Percentiles rank a stretch among this genome's conserved stretches.
Evolutionary conservation across 2,797 vertebrate species (phyloP).

Genomic region (Knipowitschia caucasica): DNA sequence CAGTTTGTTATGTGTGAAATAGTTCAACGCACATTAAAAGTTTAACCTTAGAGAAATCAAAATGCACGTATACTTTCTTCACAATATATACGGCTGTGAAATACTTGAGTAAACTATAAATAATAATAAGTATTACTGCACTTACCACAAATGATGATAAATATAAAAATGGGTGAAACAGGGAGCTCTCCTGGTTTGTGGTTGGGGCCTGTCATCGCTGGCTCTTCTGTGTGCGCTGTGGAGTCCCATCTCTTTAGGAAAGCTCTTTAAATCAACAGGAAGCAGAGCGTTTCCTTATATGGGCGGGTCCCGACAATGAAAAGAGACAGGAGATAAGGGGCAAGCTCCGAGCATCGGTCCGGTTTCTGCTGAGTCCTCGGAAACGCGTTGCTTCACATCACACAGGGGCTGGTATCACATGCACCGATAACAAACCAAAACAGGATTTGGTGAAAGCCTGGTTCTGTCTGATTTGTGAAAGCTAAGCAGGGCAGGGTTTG

Average conservation of each 20-base stretch:
- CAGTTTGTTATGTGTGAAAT: neutral
- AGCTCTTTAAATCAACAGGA: constrained; percentile 78
- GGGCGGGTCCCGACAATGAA: constrained; percentile 68
- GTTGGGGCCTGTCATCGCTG: constrained; percentile 54
- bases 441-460: too few species aligned
- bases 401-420: neutral
- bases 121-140: constrained; percentile 23
- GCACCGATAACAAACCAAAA: too few species aligned
- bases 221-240: constrained; percentile 52
- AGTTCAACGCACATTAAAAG: neutral
- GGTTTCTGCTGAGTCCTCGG: constrained; percentile 21
- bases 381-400: neutral
- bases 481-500: too few species aligned
- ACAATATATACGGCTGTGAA: too few species aligned
- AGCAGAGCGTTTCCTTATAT: constrained; percentile 74
- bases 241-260: constrained; percentile 75
- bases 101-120: neutral
- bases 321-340: constrained; percentile 52
- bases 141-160: constrained; percentile 66
- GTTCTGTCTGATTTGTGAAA: too few species aligned
- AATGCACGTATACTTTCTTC: too few species aligned
- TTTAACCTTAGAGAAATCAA: too few species aligned
- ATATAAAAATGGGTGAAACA: constrained; percentile 38
- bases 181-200: constrained; percentile 33
- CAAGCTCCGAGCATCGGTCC: constrained; percentile 39